phyloP scores from a whole-genome alignment of 2,888 invertebrate genomes.

The Phyllotreta striolata region DNA sequence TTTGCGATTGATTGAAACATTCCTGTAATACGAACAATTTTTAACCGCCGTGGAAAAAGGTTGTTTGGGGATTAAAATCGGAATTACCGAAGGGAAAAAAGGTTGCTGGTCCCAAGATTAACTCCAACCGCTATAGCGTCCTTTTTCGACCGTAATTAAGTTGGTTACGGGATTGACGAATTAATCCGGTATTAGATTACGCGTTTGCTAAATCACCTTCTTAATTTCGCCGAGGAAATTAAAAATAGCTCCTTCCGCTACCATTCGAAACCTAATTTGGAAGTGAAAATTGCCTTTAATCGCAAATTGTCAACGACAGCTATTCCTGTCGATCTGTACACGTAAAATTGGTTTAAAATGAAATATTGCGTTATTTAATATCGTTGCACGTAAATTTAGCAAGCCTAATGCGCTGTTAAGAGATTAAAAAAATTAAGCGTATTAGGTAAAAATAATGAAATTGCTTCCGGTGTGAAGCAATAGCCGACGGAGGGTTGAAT shows the following conservation, averaged over 20 bases:
- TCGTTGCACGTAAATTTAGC: background rate
- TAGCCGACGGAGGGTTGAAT: constrained; percentile 4
- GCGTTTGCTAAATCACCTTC: constrained; percentile 2
- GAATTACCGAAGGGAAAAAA: too few species aligned
- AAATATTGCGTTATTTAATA: too few species aligned
- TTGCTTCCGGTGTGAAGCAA: constrained; percentile 4
- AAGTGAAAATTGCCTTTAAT: background rate
- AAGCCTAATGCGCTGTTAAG: background rate
- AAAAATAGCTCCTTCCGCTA: constrained; percentile 1
- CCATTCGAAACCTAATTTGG: background rate
- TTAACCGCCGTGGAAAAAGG: too few species aligned
- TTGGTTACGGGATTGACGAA: constrained; percentile 1
- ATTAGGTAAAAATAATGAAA: constrained; percentile 20
- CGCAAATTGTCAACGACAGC: background rate
- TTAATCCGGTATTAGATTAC: constrained; percentile 4
- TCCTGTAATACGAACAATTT: too few species aligned
- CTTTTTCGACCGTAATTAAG: constrained; percentile 8
- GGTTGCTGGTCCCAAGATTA: background rate
- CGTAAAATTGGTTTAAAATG: too few species aligned
- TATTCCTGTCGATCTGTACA: too few species aligned
- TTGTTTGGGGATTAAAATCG: too few species aligned
- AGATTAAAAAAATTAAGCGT: constrained; percentile 5
- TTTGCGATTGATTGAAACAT: too few species aligned
- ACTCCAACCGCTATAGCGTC: background rate
- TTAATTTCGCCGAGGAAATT: constrained; percentile 8